phyloP scores from a whole-genome alignment of 2,888 invertebrate genomes.

The Nemapogon koenigi region DNA sequence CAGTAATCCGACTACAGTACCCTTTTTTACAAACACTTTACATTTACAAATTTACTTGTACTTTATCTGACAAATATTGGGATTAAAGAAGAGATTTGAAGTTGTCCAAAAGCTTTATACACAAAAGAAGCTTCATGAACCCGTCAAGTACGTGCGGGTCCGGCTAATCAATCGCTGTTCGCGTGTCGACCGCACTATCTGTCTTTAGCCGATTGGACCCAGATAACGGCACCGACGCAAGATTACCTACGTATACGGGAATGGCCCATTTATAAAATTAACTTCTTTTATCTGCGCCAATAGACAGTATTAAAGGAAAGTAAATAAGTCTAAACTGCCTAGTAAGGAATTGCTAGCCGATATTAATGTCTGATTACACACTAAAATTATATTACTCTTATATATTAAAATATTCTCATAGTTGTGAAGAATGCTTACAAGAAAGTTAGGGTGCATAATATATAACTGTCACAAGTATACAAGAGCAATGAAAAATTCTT shows the following conservation, averaged over 20 bases:
- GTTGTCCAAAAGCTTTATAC: too few species aligned
- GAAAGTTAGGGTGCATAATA: not conserved
- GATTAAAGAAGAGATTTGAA: too few species aligned
- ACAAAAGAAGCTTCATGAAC: constrained; percentile 62
- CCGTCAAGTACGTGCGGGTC: constrained; percentile 53
- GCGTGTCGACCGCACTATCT: constrained; percentile 61
- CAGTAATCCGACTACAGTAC: constrained; percentile 36
- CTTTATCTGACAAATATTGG: too few species aligned
- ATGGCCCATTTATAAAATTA: constrained; percentile 60
- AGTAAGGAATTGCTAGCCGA: constrained; percentile 33
- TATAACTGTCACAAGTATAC: constrained; percentile 8
- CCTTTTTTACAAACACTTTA: too few species aligned
- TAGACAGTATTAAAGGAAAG: constrained; percentile 19
- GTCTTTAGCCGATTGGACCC: constrained; percentile 56
- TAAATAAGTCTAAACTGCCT: constrained; percentile 45
- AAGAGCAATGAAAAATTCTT: constrained; percentile 40
- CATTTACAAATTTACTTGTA: too few species aligned
- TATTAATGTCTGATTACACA: constrained; percentile 27
- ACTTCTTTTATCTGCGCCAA: constrained; percentile 55
- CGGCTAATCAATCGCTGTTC: constrained; percentile 60
- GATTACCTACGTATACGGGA: constrained; percentile 54
- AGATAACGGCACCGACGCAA: constrained; percentile 52
- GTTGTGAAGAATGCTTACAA: not conserved
- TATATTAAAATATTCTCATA: not conserved
- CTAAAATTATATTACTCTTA: not conserved